phyloP scores from a whole-genome alignment of 2,888 invertebrate genomes.

The Leptinotarsa rubiginosa region DNA sequence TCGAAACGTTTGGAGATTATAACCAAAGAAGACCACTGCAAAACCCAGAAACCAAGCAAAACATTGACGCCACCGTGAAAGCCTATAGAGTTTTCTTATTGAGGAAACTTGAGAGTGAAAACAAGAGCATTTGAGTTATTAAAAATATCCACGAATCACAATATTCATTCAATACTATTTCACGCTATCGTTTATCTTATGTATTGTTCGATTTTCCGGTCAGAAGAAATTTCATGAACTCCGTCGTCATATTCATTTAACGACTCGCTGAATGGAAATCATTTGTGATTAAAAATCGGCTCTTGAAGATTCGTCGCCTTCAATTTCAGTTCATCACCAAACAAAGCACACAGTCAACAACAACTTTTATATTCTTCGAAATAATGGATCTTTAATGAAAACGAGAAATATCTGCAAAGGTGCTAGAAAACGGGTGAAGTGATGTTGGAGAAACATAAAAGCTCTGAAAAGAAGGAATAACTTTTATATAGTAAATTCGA shows the following conservation, averaged over 20 bases:
- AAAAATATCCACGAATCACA: too few species aligned
- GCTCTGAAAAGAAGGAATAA: slow-evolving; percentile 22
- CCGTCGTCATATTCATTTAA: not conserved
- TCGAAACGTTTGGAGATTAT: too few species aligned
- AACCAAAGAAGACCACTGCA: too few species aligned
- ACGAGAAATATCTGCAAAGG: not conserved
- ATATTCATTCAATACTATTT: too few species aligned
- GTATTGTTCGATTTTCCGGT: not conserved
- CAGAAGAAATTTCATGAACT: not conserved
- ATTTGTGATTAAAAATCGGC: not conserved
- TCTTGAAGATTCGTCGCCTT: not conserved
- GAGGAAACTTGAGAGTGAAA: too few species aligned
- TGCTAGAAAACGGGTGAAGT: not conserved
- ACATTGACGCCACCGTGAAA: too few species aligned
- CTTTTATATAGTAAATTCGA: slow-evolving; percentile 35
- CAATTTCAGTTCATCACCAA: not conserved
- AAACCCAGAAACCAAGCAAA: too few species aligned
- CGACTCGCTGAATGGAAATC: not conserved
- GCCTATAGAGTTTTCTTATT: too few species aligned
- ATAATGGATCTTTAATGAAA: slow-evolving; percentile 12
- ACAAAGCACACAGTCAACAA: not conserved
- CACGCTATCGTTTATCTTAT: too few species aligned
- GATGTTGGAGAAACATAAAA: slow-evolving; percentile 5
- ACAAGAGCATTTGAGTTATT: too few species aligned
- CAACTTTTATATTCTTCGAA: not conserved